Evolutionary conservation across 2,888 invertebrate species (phyloP), one percentile per base, ranked within the genome.

Genomic region (Trachelus tabidus): DNA sequence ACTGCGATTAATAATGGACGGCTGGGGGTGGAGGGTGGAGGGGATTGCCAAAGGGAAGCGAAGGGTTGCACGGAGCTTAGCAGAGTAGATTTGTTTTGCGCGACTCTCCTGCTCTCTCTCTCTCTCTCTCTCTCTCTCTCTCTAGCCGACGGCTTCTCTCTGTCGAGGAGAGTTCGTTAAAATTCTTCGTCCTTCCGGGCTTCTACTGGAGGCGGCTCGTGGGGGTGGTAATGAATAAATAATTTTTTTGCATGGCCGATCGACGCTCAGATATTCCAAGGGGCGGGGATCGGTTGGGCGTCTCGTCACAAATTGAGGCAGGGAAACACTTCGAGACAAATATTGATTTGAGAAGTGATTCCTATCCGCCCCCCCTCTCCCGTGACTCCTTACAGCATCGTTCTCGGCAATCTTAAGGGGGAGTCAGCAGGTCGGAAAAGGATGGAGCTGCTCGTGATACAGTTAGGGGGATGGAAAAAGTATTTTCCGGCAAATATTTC

Each of bases 401-500:
- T 30, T 33, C 33, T 31, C 34, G 73, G 73, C 34, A 73, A 34
- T 31, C 34, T 34, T 34, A 31, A 23, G n/a, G 73, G 33, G 23
- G 73, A 71, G 33, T 71, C 71, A 12, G 71, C 33, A 31, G 71
- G 31, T 71, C 31, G n/a, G 33, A 71, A 33, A 31, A 23, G 71
- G 33, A 71, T 33, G 71, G 30, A 31, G 71, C 3, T 12, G 15
- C 31, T 33, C 33, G n/a, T 71, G 30, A 15, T 40, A 40, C 40
- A 40, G 40, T 40, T 40, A 35, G 15, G 40, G 40, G 40, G 40
- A 40, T 15, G 84, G 86, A 88, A 88, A 88, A 90, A 90, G 88
- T 89, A 90, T 90, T 90, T 40, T 86, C 85, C 81, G 87, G 87
- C 85, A 88, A 90, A 90, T 91, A 89, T 90, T 90, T 90, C 87